phyloP scores from a whole-genome alignment of 2,797 vertebrate species.

The Pangasius larnaudii region DNA sequence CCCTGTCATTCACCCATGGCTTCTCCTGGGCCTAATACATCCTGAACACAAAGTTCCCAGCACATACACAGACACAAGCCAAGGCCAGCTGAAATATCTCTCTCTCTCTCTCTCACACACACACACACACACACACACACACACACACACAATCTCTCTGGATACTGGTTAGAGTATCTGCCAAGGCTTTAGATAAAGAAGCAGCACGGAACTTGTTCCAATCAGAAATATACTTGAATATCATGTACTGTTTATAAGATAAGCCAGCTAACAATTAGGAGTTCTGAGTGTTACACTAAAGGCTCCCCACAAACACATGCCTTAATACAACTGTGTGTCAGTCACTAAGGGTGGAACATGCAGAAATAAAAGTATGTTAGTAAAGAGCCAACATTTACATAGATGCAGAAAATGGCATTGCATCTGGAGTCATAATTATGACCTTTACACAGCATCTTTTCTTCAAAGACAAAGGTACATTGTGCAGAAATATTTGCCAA shows the following conservation, averaged over 20 bases:
- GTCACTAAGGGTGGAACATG: constrained; percentile 7
- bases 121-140: not conserved
- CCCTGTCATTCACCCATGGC: constrained; percentile 61
- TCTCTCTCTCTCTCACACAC: not conserved
- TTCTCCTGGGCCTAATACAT: constrained; percentile 64
- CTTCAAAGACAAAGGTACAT: constrained; percentile 73
- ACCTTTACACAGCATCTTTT: constrained; percentile 69
- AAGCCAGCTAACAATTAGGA: constrained; percentile 29
- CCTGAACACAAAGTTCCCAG: constrained; percentile 52
- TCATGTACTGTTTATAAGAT: constrained; percentile 47
- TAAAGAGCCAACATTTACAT: constrained; percentile 62
- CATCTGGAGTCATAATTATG: constrained; percentile 66
- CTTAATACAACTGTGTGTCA: constrained; percentile 7
- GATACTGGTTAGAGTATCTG: constrained; percentile 50
- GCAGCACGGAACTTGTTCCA: constrained; percentile 37
- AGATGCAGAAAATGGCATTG: constrained; percentile 55
- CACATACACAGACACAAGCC: constrained; percentile 37
- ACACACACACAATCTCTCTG: not conserved
- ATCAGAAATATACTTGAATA: constrained; percentile 41
- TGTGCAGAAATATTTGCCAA: constrained; percentile 65
- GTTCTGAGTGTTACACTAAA: not conserved
- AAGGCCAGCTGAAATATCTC: constrained; percentile 43
- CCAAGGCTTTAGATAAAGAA: constrained; percentile 56
- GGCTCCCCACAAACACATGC: constrained; percentile 25
- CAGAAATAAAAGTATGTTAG: constrained; percentile 42